A percentile compares a stretch with the other conserved stretches of the same genome.
Conservation (phyloP, 2,797 vertebrate genomes). For the Alauda arvensis region DNA sequence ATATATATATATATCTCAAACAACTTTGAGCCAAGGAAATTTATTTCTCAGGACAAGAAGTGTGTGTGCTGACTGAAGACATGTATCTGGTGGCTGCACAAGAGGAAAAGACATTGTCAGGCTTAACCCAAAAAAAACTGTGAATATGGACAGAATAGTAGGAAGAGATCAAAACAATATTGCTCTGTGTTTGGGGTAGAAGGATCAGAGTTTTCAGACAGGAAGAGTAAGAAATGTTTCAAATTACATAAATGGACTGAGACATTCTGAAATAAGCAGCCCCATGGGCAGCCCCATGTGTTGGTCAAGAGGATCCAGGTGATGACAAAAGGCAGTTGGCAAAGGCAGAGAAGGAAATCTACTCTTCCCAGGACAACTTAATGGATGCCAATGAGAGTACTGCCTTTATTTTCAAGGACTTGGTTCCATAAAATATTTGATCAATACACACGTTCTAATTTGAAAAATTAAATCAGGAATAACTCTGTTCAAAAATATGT, state of each 20-base stretch:
- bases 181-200: not conserved
- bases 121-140: not conserved
- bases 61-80: not conserved
- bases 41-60: not conserved
- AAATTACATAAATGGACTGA: not conserved
- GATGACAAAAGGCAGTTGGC: not conserved
- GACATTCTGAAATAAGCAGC: not conserved
- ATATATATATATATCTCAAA: not conserved
- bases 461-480: not conserved
- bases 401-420: not conserved
- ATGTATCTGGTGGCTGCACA: not conserved
- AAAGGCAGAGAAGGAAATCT: not conserved
- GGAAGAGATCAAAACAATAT: not conserved
- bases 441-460: not conserved
- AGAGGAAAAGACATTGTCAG: not conserved
- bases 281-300: not conserved
- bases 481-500: not conserved
- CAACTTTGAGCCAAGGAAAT: not conserved
- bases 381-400: not conserved
- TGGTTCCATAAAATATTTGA: not conserved
- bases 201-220: not conserved
- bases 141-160: not conserved
- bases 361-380: not conserved
- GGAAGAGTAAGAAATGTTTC: not conserved
- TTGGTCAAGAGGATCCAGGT: not conserved